Evolutionary conservation across 2,797 vertebrate genomes (phyloP).

Genomic region (Linurgus olivaceus): DNA sequence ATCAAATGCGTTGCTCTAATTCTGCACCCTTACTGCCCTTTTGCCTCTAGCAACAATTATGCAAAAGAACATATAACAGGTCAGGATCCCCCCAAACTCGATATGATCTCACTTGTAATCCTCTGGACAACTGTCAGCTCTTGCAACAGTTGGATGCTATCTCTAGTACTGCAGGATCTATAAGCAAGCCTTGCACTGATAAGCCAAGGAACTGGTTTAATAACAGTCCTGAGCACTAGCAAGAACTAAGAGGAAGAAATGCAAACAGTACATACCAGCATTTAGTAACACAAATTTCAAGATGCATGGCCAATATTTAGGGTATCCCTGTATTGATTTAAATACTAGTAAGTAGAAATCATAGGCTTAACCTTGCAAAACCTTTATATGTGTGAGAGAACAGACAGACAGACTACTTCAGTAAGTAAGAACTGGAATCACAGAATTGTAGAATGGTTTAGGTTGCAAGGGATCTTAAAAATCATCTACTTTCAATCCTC

Average conservation of each 20-base stretch:
- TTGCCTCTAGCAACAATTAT: conserved; percentile 73
- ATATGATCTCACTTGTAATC: conserved; percentile 71
- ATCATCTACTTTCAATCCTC: neutral
- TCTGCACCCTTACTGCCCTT: conserved; percentile 63
- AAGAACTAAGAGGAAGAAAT: conserved; percentile 44
- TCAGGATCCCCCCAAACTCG: conserved; percentile 72
- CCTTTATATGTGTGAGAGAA: neutral
- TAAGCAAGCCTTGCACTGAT: conserved; percentile 60
- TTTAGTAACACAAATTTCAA: conserved; percentile 11
- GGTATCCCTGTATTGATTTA: conserved; percentile 6
- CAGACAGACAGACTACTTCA: neutral
- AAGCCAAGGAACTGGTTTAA: conserved; percentile 63
- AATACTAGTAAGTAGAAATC: neutral
- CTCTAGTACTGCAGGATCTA: conserved; percentile 62
- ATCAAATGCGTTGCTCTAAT: conserved; percentile 65
- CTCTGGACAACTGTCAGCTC: conserved; percentile 76
- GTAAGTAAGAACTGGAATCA: neutral
- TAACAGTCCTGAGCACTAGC: conserved; percentile 56
- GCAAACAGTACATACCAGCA: neutral
- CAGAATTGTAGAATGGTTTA: neutral
- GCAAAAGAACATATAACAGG: conserved; percentile 73
- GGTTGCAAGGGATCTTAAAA: neutral
- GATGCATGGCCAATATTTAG: neutral
- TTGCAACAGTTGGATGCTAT: conserved; percentile 75
- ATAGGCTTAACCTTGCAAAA: conserved; percentile 25